Evolutionary conservation across 2,888 invertebrate species (phyloP).

Genomic region (Meghimatium bilineatum): DNA sequence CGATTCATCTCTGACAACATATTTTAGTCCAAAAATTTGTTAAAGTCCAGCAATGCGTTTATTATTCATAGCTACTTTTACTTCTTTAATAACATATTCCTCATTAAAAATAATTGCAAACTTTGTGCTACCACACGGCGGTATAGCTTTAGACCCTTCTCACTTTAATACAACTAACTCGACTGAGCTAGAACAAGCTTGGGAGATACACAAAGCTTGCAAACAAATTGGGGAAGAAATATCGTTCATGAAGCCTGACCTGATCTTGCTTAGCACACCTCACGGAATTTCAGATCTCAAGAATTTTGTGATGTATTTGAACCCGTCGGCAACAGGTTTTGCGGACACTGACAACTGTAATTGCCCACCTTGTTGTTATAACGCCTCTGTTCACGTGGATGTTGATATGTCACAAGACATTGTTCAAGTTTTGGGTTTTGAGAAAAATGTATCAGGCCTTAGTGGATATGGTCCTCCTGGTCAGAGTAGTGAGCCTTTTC

Average conservation of each 20-base stretch:
- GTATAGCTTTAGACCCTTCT: constrained; percentile 58
- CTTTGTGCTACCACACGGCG: constrained; percentile 62
- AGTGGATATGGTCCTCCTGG: constrained; percentile 61
- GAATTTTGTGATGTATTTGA: constrained; percentile 60
- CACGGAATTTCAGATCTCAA: constrained; percentile 60
- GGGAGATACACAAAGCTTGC: constrained; percentile 57
- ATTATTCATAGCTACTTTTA: neutral
- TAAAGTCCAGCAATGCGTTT: neutral
- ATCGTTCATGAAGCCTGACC: constrained; percentile 52
- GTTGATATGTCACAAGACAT: constrained; percentile 50
- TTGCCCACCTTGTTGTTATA: constrained; percentile 60
- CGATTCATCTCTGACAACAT: neutral
- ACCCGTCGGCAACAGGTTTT: constrained; percentile 51
- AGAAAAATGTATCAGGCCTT: constrained; percentile 58
- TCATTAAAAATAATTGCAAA: constrained; percentile 52
- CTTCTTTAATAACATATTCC: neutral
- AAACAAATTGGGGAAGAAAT: constrained; percentile 56
- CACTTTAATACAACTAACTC: constrained; percentile 61
- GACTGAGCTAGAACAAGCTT: constrained; percentile 57
- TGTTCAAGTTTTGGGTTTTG: constrained; percentile 47
- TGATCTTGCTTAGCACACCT: constrained; percentile 60
- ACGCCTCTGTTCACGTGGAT: constrained; percentile 53
- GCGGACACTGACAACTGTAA: constrained; percentile 62
- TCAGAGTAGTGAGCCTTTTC: constrained; percentile 57
- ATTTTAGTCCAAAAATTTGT: too few relatives aligned